phyloP scores from a whole-genome alignment of 2,113 vertebrate species.

The Rynchops niger region DNA sequence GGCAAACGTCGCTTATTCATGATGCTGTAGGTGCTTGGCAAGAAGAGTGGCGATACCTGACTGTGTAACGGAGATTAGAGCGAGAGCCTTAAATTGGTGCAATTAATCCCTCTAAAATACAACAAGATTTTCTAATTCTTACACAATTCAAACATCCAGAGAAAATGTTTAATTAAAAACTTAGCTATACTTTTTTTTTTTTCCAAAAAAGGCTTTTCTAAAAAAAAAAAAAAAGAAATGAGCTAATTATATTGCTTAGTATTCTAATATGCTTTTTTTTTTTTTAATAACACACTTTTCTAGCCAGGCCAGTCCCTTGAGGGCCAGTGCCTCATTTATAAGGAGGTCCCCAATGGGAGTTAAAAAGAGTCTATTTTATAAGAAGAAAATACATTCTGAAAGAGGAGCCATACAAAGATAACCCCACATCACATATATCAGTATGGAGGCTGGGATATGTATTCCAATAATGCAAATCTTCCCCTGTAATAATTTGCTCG shows the following conservation, averaged over 20 bases:
- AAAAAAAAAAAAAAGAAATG: constrained; percentile 62
- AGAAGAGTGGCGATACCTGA: not conserved
- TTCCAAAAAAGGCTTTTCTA: not conserved
- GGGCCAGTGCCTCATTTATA: constrained; percentile 75
- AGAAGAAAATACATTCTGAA: constrained; percentile 56
- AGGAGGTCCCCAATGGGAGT: constrained; percentile 66
- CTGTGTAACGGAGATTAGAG: not conserved
- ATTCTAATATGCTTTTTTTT: constrained; percentile 56
- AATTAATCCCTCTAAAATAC: constrained; percentile 25
- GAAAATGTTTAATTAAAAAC: constrained; percentile 78
- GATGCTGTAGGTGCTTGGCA: not conserved
- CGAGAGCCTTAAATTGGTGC: not conserved
- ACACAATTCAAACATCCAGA: constrained; percentile 63
- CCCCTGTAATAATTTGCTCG: constrained; percentile 34
- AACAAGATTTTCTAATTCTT: constrained; percentile 23
- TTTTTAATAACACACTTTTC: constrained; percentile 71
- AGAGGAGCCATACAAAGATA: constrained; percentile 43
- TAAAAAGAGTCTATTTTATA: constrained; percentile 58
- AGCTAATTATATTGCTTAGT: constrained; percentile 72
- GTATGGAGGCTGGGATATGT: constrained; percentile 1
- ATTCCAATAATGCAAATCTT: constrained; percentile 37
- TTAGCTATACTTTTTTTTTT: constrained; percentile 60
- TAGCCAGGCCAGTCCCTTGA: constrained; percentile 71
- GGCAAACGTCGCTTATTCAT: not conserved
- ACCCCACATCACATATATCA: not conserved